A percentile compares a stretch with the other conserved stretches of the same genome.
Evolutionary conservation across 2,113 vertebrate species (phyloP).

Genomic region (Stegastes partitus): DNA sequence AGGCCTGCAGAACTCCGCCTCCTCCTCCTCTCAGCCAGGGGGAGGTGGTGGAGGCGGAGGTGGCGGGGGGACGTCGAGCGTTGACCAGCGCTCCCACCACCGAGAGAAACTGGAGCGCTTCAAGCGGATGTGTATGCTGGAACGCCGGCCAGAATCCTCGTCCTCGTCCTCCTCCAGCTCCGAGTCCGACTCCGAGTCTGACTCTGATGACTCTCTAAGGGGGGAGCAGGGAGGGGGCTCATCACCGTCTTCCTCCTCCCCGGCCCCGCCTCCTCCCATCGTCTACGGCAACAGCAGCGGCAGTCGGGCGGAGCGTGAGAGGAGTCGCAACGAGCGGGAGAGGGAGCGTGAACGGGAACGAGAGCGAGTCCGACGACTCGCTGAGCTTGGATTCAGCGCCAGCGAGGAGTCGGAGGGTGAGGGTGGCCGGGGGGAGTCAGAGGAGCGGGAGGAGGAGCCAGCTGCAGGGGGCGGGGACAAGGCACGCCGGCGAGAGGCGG

Average conservation of each 20-base stretch:
- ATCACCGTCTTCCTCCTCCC: slow-evolving; percentile 65
- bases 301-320: slow-evolving; percentile 63
- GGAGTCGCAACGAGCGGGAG: slow-evolving; percentile 71
- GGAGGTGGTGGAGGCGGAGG: slow-evolving; percentile 17
- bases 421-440: slow-evolving; percentile 63
- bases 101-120: slow-evolving; percentile 93
- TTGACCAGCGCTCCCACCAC: slow-evolving; percentile 89
- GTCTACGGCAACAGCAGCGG: slow-evolving; percentile 66
- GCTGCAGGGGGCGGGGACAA: slow-evolving; percentile 48
- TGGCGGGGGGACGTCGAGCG: slow-evolving; percentile 63
- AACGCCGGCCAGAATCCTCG: slow-evolving; percentile 88
- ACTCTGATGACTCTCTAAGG: slow-evolving; percentile 81
- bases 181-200: slow-evolving; percentile 89
- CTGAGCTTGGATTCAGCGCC: slow-evolving; percentile 88
- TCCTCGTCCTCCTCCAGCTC: slow-evolving; percentile 91
- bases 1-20: slow-evolving; percentile 40
- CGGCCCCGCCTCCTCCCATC: slow-evolving; percentile 58
- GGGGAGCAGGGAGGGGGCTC: slow-evolving; percentile 66
- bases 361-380: slow-evolving; percentile 80
- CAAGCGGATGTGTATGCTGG: slow-evolving; percentile 92
- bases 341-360: slow-evolving; percentile 71
- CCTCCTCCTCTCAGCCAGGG: slow-evolving; percentile 40
- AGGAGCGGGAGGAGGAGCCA: slow-evolving; percentile 77
- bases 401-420: slow-evolving; percentile 87
- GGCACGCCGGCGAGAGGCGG: slow-evolving; percentile 65